phyloP scores from a whole-genome alignment of 92 coral and sea anemone genomes.

The Porites lobata region DNA sequence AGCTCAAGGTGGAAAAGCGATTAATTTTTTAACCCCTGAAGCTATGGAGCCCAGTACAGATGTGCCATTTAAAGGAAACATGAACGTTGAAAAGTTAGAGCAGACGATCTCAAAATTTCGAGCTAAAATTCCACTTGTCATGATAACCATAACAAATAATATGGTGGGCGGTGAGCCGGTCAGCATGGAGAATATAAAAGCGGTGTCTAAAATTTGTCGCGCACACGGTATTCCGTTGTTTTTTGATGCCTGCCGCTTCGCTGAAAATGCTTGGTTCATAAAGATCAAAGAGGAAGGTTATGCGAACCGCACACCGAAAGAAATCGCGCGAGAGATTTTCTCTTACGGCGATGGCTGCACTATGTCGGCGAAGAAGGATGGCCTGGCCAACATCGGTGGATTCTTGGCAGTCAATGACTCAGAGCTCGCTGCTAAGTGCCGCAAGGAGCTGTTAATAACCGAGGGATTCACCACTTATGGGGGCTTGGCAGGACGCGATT shows the following conservation, averaged over 20 bases:
- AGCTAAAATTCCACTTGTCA: constrained; percentile 51
- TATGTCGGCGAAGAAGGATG: constrained; percentile 87
- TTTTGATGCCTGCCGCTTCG: constrained; percentile 88
- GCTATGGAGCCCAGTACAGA: constrained; percentile 59
- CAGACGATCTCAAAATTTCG: constrained; percentile 37
- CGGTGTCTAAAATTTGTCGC: constrained; percentile 80
- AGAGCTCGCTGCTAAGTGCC: constrained; percentile 74
- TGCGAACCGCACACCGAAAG: constrained; percentile 63
- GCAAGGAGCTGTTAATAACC: constrained; percentile 70
- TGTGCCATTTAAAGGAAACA: constrained; percentile 76
- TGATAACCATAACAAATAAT: constrained; percentile 79
- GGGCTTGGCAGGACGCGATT: constrained; percentile 83
- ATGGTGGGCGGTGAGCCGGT: constrained; percentile 80
- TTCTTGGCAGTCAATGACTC: constrained; percentile 75
- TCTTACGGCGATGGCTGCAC: constrained; percentile 82
- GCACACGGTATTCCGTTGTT: constrained; percentile 66
- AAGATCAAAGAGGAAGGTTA: constrained; percentile 77
- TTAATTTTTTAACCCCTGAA: constrained; percentile 65
- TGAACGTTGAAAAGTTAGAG: constrained; percentile 68
- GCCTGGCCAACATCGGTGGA: constrained; percentile 84
- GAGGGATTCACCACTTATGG: constrained; percentile 88
- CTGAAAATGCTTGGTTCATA: constrained; percentile 91
- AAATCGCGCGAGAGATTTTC: constrained; percentile 78
- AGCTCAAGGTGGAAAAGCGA: constrained; percentile 70
- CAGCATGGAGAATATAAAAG: constrained; percentile 81